These are phyloP conservation scores for Herpetotheres cachinnans DNA, from an alignment of 2,113 vertebrate genomes.

Conservation along the genomic window DNA sequence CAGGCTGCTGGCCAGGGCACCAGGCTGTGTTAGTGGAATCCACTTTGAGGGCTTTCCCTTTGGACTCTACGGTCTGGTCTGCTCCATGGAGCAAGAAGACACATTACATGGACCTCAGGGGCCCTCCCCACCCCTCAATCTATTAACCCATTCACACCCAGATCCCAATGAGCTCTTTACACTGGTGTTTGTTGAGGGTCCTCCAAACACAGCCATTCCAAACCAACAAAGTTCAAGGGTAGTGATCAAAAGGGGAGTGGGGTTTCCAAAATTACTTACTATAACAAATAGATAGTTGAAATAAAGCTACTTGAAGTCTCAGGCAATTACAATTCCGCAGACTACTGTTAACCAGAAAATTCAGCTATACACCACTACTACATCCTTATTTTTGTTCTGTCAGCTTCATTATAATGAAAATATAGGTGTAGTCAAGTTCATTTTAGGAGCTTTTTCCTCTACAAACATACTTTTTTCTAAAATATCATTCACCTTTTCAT, in stretches of 20 bases:
- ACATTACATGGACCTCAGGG: rapidly evolving
- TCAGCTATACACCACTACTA: not conserved
- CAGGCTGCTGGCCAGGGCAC: not conserved
- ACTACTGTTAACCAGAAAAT: not conserved
- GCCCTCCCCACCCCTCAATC: not conserved
- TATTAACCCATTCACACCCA: not conserved
- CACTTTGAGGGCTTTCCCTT: not conserved
- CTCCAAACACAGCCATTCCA: not conserved
- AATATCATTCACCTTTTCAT: not conserved
- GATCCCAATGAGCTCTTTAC: not conserved
- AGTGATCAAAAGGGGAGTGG: not conserved
- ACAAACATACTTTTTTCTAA: not conserved
- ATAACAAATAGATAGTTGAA: not conserved
- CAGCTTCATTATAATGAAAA: not conserved
- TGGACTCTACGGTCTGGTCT: rapidly evolving
- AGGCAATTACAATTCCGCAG: not conserved
- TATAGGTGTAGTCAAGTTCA: not conserved
- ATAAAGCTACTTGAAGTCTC: not conserved
- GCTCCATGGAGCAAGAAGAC: not conserved
- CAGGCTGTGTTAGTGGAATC: not conserved
- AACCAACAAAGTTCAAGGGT: not conserved
- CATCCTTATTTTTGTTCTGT: not conserved
- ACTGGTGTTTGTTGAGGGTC: not conserved
- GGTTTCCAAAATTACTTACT: not conserved
- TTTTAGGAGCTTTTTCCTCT: not conserved